phyloP scores from a whole-genome alignment of 2,113 vertebrate genomes.

The Daubentonia madagascariensis region DNA sequence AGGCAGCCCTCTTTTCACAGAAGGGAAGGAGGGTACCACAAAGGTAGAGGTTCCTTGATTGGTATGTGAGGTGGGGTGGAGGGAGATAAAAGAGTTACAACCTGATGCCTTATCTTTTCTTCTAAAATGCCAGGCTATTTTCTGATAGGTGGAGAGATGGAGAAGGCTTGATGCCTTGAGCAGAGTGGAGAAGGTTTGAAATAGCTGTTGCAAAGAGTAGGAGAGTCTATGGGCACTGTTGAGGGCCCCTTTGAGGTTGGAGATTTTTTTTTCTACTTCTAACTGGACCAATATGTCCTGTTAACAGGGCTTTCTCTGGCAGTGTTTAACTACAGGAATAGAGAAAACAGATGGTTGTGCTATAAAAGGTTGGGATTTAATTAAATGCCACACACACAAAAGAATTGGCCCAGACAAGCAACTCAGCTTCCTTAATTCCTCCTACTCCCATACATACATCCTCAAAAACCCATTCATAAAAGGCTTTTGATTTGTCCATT shows the following conservation, averaged over 20 bases:
- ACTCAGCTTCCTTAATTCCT: slow-evolving; percentile 47
- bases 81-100: not conserved
- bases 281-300: not conserved
- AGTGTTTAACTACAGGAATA: slow-evolving; percentile 35
- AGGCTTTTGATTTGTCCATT: not conserved
- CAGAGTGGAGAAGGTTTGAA: not conserved
- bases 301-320: slow-evolving; percentile 43
- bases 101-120: not conserved
- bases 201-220: not conserved
- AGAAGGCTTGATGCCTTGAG: not conserved
- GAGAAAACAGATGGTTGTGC: slow-evolving; percentile 61
- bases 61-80: not conserved
- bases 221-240: not conserved
- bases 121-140: slow-evolving; percentile 9
- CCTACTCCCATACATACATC: not conserved
- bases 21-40: not conserved
- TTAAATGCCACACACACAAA: slow-evolving; percentile 56
- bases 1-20: not conserved
- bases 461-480: slow-evolving; percentile 56
- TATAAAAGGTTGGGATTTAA: slow-evolving; percentile 58
- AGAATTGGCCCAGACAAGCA: slow-evolving; percentile 35
- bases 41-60: not conserved
- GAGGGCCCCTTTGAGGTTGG: not conserved
- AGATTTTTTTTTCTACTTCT: not conserved
- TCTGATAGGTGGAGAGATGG: not conserved